A percentile compares a stretch with the other conserved stretches of the same genome.
These are phyloP conservation scores for Mercenaria mercenaria DNA, from an alignment of 1,140 invertebrate genomes.

Conservation along the genomic window DNA sequence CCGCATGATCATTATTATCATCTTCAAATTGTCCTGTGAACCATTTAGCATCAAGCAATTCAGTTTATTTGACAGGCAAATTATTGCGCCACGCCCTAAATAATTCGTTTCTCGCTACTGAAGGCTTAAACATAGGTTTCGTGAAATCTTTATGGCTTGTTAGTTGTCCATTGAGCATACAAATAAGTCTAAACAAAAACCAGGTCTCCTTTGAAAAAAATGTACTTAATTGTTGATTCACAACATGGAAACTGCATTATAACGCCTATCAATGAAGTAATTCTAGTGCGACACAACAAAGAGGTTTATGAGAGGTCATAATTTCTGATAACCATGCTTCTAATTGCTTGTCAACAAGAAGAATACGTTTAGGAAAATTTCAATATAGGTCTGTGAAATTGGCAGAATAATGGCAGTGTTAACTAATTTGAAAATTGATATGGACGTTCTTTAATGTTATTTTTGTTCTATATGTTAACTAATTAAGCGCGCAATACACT, in stretches of 20 bases:
- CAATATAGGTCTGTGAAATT: too few species aligned
- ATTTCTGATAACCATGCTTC: conserved; percentile 42
- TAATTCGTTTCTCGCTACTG: conserved; percentile 56
- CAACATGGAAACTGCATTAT: conserved; percentile 51
- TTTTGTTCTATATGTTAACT: too few species aligned
- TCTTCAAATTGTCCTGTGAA: not conserved
- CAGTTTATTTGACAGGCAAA: conserved; percentile 63
- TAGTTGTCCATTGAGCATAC: conserved; percentile 35
- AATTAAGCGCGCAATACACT: too few species aligned
- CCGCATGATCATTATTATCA: not conserved
- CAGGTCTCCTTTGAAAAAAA: not conserved
- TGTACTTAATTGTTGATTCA: not conserved
- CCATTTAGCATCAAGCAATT: conserved; percentile 57
- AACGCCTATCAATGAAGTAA: not conserved
- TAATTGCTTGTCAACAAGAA: conserved; percentile 54
- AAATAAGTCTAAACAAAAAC: conserved; percentile 48
- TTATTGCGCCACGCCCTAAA: conserved; percentile 63
- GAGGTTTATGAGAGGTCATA: conserved; percentile 39
- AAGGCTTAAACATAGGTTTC: conserved; percentile 54
- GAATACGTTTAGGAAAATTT: too few species aligned
- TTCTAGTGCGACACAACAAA: not conserved
- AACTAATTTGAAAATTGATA: too few species aligned
- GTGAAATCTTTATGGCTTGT: conserved; percentile 56
- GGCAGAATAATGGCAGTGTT: too few species aligned
- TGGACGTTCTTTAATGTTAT: too few species aligned